Evolutionary conservation across 1,140 invertebrate species (phyloP).

Genomic region (Papilio helenus): DNA sequence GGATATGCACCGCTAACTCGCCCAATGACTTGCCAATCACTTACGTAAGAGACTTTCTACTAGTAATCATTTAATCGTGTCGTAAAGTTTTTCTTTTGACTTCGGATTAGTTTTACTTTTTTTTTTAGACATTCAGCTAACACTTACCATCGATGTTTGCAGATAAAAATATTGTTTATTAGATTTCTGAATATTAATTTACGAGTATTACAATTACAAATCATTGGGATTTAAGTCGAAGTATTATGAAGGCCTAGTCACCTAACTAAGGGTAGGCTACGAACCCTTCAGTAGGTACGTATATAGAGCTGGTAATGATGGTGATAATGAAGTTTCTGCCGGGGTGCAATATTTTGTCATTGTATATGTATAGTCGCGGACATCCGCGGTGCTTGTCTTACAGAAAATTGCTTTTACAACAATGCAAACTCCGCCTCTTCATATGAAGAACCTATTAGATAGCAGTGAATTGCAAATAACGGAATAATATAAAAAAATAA

Average conservation of each 20-base stretch:
- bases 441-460: no score
- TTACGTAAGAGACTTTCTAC: constrained; percentile 18
- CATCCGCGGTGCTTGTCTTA: no score
- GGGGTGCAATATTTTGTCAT: not conserved
- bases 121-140: not conserved
- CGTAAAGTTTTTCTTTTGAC: not conserved
- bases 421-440: no score
- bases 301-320: no score
- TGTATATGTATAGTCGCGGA: not conserved
- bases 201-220: no score
- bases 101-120: not conserved
- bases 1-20: constrained; percentile 22
- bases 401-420: no score
- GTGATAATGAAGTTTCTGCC: not conserved
- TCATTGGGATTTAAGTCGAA: not conserved
- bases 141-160: not conserved
- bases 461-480: no score
- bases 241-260: not conserved
- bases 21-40: not conserved
- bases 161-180: not conserved
- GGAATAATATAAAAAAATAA: no score
- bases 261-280: no score
- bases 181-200: no score
- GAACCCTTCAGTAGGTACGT: no score
- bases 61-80: constrained; percentile 29